Conservation (phyloP, 2,113 vertebrate genomes). For the Upupa epops region DNA sequence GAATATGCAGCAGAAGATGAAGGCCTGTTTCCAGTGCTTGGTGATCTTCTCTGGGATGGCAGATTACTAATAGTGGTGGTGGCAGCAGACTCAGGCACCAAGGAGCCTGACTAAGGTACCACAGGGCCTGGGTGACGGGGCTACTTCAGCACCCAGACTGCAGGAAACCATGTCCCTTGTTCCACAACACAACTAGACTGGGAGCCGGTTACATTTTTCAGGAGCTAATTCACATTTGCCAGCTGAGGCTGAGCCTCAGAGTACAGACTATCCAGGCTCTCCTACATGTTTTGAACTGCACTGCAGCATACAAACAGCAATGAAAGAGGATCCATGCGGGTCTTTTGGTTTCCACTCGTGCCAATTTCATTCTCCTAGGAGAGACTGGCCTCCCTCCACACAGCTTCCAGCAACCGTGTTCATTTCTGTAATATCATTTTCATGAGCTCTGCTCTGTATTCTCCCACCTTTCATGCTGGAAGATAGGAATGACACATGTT, state of each 20-base stretch:
- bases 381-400: background rate
- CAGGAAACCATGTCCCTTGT: background rate
- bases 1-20: background rate
- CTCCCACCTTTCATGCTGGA: background rate
- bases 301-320: background rate
- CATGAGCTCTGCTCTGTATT: background rate
- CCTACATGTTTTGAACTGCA: accelerated
- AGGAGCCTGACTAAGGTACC: background rate
- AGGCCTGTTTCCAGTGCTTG: accelerated
- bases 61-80: background rate
- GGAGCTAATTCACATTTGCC: background rate
- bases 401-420: background rate
- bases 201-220: background rate
- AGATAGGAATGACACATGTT: background rate
- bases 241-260: background rate
- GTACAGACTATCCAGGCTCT: background rate
- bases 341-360: background rate
- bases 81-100: background rate
- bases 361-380: background rate
- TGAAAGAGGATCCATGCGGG: accelerated
- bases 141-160: background rate
- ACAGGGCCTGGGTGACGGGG: no score
- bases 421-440: background rate
- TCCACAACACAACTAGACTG: background rate
- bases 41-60: background rate